Base-by-base conservation (phyloP, 2,888 invertebrate species). In the Eupithecia inturbata region DNA sequence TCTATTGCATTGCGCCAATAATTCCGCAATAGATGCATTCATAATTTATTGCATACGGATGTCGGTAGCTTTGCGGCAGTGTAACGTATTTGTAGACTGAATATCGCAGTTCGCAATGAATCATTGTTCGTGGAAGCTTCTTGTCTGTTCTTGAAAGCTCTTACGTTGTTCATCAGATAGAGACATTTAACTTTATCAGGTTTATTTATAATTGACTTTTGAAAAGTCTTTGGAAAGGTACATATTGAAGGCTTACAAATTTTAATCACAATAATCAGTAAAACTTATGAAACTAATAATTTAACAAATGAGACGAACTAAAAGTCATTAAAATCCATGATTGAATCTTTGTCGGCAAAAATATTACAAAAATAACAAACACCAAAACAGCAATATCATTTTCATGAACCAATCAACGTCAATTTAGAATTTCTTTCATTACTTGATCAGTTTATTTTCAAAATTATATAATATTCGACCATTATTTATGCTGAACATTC, bases 11-110 rank as follows among this genome's bases (percentile, higher is more conserved):
- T 31, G n/a, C 64, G n/a, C 36, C 5, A 36, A 64, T 64, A 64
- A 36, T 36, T 64, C 9, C 33, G 64, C n/a, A 33, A 31, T 31
- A n/a, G n/a, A 64, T n/a, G 36, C 22, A 64, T 63, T 62, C 22
- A 63, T 69, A n/a, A 36, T 36, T n/a, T 64, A 64, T 64, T 36
- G 33, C 36, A 36, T 22, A 36, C n/a, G 64, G 36, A 36, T 64
- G 64, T 64, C 64, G 36, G n/a, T 36, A 14, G 36, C 36, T 64
- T 64, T 64, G 64, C 10, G 64, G 64, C 36, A 85, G 80, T 81
- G 81, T 85, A 84, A 87, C 36, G 36, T 36, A 64, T 36, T 64
- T 64, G 64, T 36, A 36, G 36, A 31, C 28, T 64, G 63, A 36
- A 63, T 63, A 64, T 33, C 12, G 36, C 64, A 33, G 64, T 33